These are phyloP conservation scores for Drosophila histrio DNA, from an alignment of 2,888 invertebrate species.

Conservation along the genomic window DNA sequence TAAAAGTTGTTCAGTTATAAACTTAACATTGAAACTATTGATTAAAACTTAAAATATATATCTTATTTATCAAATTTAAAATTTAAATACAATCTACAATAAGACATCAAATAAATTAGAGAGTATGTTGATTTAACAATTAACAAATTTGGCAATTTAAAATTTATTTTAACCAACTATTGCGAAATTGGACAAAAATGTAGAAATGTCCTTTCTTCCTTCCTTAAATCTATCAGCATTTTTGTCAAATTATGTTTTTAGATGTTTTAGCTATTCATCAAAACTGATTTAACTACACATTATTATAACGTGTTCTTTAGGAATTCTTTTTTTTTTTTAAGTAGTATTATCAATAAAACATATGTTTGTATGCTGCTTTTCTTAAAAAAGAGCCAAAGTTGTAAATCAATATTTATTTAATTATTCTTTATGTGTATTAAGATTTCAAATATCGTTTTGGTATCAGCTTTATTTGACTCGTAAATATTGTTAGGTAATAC, in stretches of 20 bases:
- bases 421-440: slow-evolving; percentile 1
- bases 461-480: slow-evolving; percentile 9
- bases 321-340: neutral
- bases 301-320: neutral
- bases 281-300: neutral
- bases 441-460: neutral
- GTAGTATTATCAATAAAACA: neutral
- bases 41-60: too few relatives aligned
- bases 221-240: too few relatives aligned
- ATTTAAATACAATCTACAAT: neutral
- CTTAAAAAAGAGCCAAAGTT: neutral
- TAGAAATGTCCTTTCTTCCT: too few relatives aligned
- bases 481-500: slow-evolving; percentile 23
- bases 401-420: slow-evolving; percentile 4
- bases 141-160: too few relatives aligned
- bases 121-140: too few relatives aligned
- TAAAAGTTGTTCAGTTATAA: too few relatives aligned
- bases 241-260: too few relatives aligned
- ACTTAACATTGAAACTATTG: too few relatives aligned
- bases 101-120: too few relatives aligned
- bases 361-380: neutral
- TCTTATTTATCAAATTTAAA: too few relatives aligned
- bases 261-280: neutral
- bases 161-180: too few relatives aligned
- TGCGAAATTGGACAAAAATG: too few relatives aligned